Base-by-base conservation (phyloP, 2,113 vertebrate genomes). In the Macquaria australasica region DNA sequence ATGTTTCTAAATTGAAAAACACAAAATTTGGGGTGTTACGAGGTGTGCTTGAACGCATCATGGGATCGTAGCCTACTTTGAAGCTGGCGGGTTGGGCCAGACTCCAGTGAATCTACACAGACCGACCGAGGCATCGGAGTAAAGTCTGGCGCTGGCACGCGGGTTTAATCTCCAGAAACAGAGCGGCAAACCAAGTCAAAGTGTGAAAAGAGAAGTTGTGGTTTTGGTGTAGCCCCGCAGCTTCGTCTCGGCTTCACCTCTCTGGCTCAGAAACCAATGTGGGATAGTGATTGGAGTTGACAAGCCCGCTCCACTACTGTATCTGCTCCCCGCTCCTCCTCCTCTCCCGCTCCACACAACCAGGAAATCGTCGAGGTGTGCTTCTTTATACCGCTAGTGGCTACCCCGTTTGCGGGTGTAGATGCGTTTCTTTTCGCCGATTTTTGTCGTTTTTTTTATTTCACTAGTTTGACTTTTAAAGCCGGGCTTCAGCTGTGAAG, bases 351-450 rank as follows among this genome's bases (percentile, higher is more conserved):
- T 89, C 84, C 84, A 77, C 87, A 94, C 91, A 96, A 96, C 95
- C 96, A 96, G 96, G 96, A 96, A 96, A 95, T 95, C 91, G 93
- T 88, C 94, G 95, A 91, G 95, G 95, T 93, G 93, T 94, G 90
- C 93, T 92, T 78, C 89, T 94, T 88, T 89, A 91, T 90, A 62
- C 89, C 82, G 89, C 88, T 87, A 67, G 63, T 91, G 63, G 81
- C 90, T 84, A 73, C 90, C 88, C 82, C 87, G 84, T 84, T 41
- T 78, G 78, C 82, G 93, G 93, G 84, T 85, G 89, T 94, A 90
- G 90, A 94, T 94, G 93, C 76, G 80, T 34, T 48, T 66, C 69
- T 75, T 34, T 55, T 31, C n/a, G 68, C 48, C 28, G 56, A 2
- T 37, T 85, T 84, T 62, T 82, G 31, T 62, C 66, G 25, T 18